Conservation (phyloP, 2,113 vertebrate species). For the Mixornis gularis region DNA sequence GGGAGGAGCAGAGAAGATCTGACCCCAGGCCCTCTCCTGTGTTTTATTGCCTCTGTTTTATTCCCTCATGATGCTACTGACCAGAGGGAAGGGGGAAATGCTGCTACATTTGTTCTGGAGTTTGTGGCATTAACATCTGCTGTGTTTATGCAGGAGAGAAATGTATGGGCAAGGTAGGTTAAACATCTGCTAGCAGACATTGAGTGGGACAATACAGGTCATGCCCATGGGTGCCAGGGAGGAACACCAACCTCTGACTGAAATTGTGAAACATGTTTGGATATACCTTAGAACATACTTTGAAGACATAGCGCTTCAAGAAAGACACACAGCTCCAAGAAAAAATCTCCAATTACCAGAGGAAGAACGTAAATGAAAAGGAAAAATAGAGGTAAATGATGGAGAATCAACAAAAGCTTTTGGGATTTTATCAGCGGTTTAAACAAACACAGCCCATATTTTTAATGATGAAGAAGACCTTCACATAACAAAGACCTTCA, state of each 20-base stretch:
- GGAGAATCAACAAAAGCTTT: neutral
- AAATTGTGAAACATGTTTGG: neutral
- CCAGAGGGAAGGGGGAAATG: neutral
- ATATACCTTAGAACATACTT: neutral
- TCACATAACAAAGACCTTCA: neutral
- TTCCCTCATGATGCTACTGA: neutral
- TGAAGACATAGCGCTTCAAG: neutral
- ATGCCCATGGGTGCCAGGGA: neutral
- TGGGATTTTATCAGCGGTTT: neutral
- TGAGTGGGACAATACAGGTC: neutral
- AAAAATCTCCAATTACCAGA: neutral
- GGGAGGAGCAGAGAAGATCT: neutral
- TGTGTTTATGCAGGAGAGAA: neutral
- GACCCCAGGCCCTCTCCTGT: neutral
- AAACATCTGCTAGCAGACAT: neutral
- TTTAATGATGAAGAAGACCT: neutral
- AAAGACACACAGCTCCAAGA: neutral
- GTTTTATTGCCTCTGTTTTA: neutral
- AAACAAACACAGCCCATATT: neutral
- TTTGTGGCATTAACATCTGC: neutral
- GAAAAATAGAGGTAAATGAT: neutral
- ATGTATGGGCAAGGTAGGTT: neutral
- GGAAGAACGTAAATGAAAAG: neutral
- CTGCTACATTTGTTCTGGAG: neutral
- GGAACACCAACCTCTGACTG: neutral